Evolutionary conservation across 2,797 vertebrate species (phyloP).

Genomic region (Anisognathus igniventris): DNA sequence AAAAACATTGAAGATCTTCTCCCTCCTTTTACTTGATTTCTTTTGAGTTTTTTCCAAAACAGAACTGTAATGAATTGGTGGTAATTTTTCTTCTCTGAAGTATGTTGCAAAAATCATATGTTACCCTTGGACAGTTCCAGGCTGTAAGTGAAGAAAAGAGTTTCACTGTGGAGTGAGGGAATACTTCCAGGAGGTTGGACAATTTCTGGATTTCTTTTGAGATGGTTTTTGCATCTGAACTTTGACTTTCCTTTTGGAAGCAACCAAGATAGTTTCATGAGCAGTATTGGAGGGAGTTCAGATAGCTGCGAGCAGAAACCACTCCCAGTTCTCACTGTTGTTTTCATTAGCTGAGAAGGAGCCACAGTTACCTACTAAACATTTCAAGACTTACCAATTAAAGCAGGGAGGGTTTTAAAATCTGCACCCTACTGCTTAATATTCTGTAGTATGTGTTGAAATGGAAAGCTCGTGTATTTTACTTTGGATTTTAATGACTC

Average conservation of each 20-base stretch:
- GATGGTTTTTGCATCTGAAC: neutral
- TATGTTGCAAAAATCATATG: neutral
- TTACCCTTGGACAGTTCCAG: neutral
- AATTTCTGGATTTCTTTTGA: neutral
- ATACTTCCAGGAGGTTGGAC: neutral
- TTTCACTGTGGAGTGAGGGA: neutral
- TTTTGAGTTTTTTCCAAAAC: neutral
- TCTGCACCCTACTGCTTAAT: neutral
- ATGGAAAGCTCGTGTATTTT: neutral
- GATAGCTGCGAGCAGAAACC: neutral
- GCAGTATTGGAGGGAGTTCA: neutral
- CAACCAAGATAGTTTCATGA: neutral
- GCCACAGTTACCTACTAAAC: neutral
- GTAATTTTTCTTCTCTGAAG: neutral
- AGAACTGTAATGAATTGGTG: neutral
- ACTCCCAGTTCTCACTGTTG: neutral
- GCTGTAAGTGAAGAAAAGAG: neutral
- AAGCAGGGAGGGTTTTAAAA: neutral
- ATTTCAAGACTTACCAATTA: neutral
- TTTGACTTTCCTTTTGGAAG: neutral
- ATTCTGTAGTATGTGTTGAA: neutral
- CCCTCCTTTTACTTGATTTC: neutral
- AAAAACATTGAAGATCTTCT: neutral
- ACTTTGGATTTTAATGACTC: neutral
- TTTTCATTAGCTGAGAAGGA: neutral